Conservation (phyloP, 1,140 invertebrate species). For the Plodia interpunctella region DNA sequence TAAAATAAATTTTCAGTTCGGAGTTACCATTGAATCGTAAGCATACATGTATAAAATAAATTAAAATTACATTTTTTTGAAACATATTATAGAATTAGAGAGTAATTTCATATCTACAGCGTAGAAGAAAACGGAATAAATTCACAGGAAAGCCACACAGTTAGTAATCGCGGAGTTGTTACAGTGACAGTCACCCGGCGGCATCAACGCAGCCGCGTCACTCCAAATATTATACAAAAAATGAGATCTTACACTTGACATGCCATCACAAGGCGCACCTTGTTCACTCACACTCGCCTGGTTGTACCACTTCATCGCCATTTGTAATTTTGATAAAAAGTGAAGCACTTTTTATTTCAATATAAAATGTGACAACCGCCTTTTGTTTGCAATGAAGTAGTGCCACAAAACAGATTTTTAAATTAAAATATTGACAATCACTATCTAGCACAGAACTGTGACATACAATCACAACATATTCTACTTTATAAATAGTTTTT, state of each 20-base stretch:
- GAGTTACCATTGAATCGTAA: not conserved
- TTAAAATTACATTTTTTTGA: not conserved
- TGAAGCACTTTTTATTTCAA: no score
- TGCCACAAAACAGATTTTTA: no score
- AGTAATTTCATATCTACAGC: not conserved
- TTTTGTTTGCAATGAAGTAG: no score
- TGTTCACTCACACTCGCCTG: not conserved
- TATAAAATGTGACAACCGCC: no score
- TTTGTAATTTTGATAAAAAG: no score
- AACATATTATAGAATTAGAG: not conserved
- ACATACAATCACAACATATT: no score
- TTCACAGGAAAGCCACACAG: constrained; percentile 1
- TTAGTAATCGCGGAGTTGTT: not conserved
- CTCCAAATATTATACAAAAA: not conserved
- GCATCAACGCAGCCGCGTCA: not conserved
- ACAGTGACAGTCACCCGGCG: not conserved
- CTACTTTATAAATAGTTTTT: no score
- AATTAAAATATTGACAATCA: no score
- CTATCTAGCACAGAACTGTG: no score
- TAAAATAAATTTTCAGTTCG: not conserved
- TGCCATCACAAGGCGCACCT: not conserved
- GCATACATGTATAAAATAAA: not conserved
- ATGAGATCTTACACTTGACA: not conserved
- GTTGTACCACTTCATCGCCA: no score
- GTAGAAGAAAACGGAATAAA: not conserved